Conservation (phyloP, 2,113 vertebrate genomes). For the Tichodroma muraria region DNA sequence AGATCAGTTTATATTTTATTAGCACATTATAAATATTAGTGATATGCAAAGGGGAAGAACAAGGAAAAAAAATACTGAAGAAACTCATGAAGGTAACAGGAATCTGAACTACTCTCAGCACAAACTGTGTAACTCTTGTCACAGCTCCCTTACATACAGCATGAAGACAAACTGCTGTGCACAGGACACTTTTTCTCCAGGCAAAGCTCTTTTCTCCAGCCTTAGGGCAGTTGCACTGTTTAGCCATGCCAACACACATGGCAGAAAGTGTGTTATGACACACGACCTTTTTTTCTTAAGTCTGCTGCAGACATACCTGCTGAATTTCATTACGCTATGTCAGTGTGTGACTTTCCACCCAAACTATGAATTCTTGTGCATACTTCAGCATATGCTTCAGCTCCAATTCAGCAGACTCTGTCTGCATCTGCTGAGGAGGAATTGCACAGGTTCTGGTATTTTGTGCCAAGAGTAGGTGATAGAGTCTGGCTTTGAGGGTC, state of each 20-base stretch:
- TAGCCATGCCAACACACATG: neutral
- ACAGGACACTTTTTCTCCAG: neutral
- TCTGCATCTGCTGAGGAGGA: neutral
- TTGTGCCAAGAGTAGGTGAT: neutral
- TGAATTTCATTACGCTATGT: neutral
- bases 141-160: fast-evolving
- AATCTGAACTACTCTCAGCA: neutral
- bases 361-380: neutral
- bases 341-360: neutral
- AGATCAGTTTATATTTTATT: neutral
- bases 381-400: neutral
- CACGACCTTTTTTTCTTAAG: neutral
- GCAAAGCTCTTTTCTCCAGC: neutral
- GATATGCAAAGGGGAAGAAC: neutral
- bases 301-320: neutral
- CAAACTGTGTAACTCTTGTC: neutral
- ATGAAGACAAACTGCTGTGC: neutral
- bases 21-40: neutral
- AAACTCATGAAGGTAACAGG: neutral
- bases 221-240: neutral
- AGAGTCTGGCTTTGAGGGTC: neutral
- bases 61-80: neutral
- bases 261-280: neutral
- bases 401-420: neutral
- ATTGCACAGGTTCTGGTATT: neutral